phyloP scores from a whole-genome alignment of 2,888 invertebrate species.

The Lasioglossum marginatum region DNA sequence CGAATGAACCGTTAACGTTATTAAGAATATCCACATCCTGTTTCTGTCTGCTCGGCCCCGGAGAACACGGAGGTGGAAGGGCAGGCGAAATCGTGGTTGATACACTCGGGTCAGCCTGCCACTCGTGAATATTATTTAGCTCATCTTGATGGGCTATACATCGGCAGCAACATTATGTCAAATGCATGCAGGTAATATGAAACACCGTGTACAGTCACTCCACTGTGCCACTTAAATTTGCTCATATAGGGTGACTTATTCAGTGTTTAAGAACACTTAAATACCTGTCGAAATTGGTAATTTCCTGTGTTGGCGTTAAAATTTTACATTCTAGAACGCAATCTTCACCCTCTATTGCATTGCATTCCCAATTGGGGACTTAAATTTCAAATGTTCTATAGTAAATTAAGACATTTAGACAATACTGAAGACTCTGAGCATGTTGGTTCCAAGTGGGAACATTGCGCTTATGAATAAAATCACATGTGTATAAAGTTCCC shows the following conservation, averaged over 20 bases:
- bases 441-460: no score
- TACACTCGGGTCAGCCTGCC: not conserved
- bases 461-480: no score
- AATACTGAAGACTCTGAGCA: no score
- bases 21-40: slow-evolving; percentile 69
- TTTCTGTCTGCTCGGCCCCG: slow-evolving; percentile 20
- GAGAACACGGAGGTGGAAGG: slow-evolving; percentile 12
- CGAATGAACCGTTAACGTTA: slow-evolving; percentile 67
- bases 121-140: slow-evolving; percentile 33
- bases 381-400: no score
- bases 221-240: not conserved
- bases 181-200: not conserved
- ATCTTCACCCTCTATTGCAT: no score
- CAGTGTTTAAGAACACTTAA: no score
- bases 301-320: no score
- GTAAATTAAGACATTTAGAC: no score
- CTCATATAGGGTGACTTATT: not conserved
- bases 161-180: not conserved
- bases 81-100: slow-evolving; percentile 13
- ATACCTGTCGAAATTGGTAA: no score
- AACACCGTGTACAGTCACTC: not conserved
- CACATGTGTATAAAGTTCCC: no score
- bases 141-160: not conserved
- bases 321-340: no score
- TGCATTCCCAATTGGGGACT: no score